A percentile compares a stretch with the other conserved stretches of the same genome.
These are phyloP conservation scores for Malurus elegans DNA, from an alignment of 2,113 vertebrate genomes.

Conservation along the genomic window DNA sequence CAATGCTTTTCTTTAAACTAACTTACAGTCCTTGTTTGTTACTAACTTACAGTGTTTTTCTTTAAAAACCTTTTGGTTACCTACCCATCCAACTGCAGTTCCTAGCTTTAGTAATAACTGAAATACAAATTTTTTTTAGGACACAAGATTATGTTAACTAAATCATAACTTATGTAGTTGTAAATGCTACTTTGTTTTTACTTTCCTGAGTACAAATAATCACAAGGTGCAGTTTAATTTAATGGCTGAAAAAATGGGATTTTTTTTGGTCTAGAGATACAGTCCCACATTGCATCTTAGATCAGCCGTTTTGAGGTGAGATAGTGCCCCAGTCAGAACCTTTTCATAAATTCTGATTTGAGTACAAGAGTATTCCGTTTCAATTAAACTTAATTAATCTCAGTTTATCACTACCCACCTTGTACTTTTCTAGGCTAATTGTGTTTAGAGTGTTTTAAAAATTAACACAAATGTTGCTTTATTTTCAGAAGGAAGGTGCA, in stretches of 20 bases:
- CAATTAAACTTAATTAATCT: neutral
- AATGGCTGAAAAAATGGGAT: neutral
- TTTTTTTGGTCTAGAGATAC: neutral
- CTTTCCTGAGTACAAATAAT: neutral
- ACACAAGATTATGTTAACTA: neutral
- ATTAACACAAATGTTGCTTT: neutral
- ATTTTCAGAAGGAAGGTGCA: slow-evolving; percentile 73
- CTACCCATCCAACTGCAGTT: neutral
- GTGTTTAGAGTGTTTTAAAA: neutral
- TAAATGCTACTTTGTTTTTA: neutral
- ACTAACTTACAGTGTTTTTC: neutral
- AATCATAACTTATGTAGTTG: neutral
- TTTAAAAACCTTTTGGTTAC: neutral
- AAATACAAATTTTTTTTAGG: neutral
- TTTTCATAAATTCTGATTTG: neutral
- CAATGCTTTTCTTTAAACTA: neutral
- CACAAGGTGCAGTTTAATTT: neutral
- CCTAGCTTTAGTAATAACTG: neutral
- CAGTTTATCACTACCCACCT: neutral
- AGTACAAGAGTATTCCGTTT: neutral
- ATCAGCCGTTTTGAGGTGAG: neutral
- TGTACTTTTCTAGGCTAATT: neutral
- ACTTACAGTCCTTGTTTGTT: neutral
- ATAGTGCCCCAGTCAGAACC: neutral
- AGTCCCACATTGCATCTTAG: neutral